Percentiles rank a stretch among this genome's conserved stretches.
Conservation (phyloP, 2,888 invertebrate species). For the Limnephilus rhombicus region DNA sequence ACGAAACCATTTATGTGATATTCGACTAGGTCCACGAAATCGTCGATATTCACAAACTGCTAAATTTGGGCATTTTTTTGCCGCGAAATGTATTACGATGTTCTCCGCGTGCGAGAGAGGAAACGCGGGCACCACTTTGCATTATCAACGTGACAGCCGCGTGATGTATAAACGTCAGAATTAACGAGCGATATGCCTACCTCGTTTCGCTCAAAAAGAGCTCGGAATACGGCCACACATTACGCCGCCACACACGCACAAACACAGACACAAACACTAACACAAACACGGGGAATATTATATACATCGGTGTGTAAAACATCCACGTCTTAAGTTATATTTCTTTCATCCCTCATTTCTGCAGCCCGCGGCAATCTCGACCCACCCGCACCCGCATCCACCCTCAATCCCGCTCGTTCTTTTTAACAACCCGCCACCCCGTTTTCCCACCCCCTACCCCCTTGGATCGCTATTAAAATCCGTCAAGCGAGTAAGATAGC, state of each 20-base stretch:
- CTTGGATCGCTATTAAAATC: constrained; percentile 66
- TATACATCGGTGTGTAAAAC: constrained; percentile 69
- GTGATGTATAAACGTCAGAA: constrained; percentile 66
- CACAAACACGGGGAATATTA: constrained; percentile 2
- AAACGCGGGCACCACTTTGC: constrained; percentile 55
- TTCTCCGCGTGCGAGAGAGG: constrained; percentile 1
- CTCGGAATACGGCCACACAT: constrained; percentile 37
- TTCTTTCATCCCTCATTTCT: constrained; percentile 81
- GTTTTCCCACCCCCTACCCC: constrained; percentile 47
- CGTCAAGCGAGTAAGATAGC: constrained; percentile 66
- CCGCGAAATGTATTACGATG: neutral
- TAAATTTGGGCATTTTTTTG: constrained; percentile 16
- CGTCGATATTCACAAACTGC: constrained; percentile 12
- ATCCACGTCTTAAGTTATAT: constrained; percentile 81
- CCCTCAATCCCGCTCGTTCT: constrained; percentile 22
- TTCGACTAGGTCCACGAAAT: neutral
- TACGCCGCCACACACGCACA: constrained; percentile 69
- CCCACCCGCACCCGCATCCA: constrained; percentile 70
- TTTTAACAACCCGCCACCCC: constrained; percentile 16
- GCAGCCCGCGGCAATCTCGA: constrained; percentile 81
- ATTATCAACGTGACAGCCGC: constrained; percentile 61
- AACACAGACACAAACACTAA: constrained; percentile 68
- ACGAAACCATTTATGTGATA: constrained; percentile 3
- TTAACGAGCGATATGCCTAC: constrained; percentile 64
- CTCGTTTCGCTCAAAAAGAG: constrained; percentile 61